Evolutionary conservation across 2,113 vertebrate species (phyloP).

Genomic region (Morone saxatilis): DNA sequence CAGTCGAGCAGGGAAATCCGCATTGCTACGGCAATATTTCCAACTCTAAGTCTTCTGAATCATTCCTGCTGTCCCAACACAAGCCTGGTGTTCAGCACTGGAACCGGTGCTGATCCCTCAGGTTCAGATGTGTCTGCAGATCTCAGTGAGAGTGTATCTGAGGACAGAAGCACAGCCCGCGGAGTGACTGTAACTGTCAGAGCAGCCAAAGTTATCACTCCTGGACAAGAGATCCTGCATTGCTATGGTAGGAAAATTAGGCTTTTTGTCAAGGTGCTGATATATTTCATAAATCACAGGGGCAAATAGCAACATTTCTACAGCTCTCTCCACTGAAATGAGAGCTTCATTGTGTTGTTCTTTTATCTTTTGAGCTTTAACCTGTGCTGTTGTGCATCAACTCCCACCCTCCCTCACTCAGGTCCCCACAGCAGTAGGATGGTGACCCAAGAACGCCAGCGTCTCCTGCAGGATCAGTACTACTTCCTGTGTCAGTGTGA

Average conservation of each 20-base stretch:
- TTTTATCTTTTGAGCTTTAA: not conserved
- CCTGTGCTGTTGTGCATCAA: not conserved
- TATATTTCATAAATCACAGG: not conserved
- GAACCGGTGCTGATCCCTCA: conserved; percentile 47
- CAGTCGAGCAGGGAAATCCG: conserved; percentile 85
- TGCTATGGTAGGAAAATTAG: conserved; percentile 90
- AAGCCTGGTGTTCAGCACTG: conserved; percentile 87
- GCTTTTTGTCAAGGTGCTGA: not conserved
- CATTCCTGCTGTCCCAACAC: conserved; percentile 95
- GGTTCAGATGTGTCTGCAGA: conserved; percentile 31
- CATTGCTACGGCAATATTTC: conserved; percentile 92
- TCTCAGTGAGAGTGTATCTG: conserved; percentile 1
- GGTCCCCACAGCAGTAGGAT: conserved; percentile 91
- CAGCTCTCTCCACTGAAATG: not conserved
- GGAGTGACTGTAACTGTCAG: conserved; percentile 82
- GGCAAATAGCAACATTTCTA: not conserved
- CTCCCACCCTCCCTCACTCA: conserved; percentile 59
- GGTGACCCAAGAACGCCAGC: conserved; percentile 84
- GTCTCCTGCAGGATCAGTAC: conserved; percentile 90
- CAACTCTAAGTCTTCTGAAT: conserved; percentile 93
- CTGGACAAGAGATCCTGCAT: conserved; percentile 92
- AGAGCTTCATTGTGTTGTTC: not conserved
- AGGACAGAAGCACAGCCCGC: not conserved
- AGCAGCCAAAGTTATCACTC: conserved; percentile 82
- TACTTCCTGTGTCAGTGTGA: conserved; percentile 91